Evolutionary conservation across 2,113 vertebrate genomes (phyloP).

Genomic region (Notarius quadriscutis): DNA sequence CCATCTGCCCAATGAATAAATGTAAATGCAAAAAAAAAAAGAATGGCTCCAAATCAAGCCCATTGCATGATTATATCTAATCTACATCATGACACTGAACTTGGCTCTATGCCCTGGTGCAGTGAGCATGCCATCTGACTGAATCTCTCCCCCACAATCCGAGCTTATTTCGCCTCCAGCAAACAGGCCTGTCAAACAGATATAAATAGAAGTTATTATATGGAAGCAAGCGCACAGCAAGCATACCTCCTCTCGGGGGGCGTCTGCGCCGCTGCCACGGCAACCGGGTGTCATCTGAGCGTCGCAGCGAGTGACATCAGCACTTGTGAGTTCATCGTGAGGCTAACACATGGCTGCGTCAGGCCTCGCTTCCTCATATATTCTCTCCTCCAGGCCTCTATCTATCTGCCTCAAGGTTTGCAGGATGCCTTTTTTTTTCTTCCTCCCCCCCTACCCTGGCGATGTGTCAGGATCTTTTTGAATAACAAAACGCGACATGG

Average conservation of each 20-base stretch:
- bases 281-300: constrained; percentile 60
- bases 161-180: constrained; percentile 49
- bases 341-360: constrained; percentile 46
- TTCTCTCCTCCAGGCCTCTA: constrained; percentile 11
- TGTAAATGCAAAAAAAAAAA: constrained; percentile 1
- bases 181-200: constrained; percentile 63
- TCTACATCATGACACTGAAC: constrained; percentile 40
- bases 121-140: constrained; percentile 47
- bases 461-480: constrained; percentile 35
- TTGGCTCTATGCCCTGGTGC: constrained; percentile 17
- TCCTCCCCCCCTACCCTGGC: constrained; percentile 18
- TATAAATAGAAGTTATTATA: constrained; percentile 70
- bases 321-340: constrained; percentile 53
- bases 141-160: constrained; percentile 49
- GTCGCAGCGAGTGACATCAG: constrained; percentile 57
- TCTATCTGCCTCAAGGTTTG: background rate
- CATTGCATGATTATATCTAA: constrained; percentile 17
- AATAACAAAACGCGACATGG: constrained; percentile 51
- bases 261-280: constrained; percentile 62
- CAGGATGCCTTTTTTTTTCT: background rate
- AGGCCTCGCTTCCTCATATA: constrained; percentile 14
- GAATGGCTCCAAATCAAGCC: background rate
- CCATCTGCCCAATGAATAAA: constrained; percentile 28
- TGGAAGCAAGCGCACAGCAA: constrained; percentile 62
- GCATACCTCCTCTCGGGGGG: constrained; percentile 65